phyloP scores from a whole-genome alignment of 1,140 invertebrate genomes.

The Heliothis subflexa region DNA sequence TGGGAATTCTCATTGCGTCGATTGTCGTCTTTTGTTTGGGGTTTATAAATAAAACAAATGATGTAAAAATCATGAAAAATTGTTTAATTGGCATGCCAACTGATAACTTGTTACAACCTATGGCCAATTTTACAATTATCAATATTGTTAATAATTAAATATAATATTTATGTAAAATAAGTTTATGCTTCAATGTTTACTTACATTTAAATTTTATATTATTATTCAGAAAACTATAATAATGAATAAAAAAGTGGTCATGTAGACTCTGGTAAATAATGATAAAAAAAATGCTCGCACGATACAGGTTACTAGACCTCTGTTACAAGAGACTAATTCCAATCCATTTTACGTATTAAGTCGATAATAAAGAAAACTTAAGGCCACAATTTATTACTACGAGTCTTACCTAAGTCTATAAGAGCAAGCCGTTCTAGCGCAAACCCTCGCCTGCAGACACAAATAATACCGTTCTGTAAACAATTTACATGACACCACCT shows the following conservation, averaged over 20 bases:
- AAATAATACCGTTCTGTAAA: constrained; percentile 57
- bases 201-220: constrained; percentile 85
- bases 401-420: constrained; percentile 75
- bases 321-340: constrained; percentile 46
- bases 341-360: constrained; percentile 54
- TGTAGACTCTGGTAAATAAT: constrained; percentile 74
- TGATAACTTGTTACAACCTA: constrained; percentile 86
- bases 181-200: constrained; percentile 85
- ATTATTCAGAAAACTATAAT: constrained; percentile 82
- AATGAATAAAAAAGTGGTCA: constrained; percentile 74
- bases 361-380: constrained; percentile 70
- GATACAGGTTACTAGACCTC: constrained; percentile 47
- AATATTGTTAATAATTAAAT: constrained; percentile 86
- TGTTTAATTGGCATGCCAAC: constrained; percentile 86
- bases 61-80: constrained; percentile 86
- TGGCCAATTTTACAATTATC: constrained; percentile 86
- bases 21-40: background rate
- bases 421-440: constrained; percentile 61
- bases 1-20: no score
- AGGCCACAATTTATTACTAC: constrained; percentile 84
- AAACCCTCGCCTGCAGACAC: constrained; percentile 38
- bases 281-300: constrained; percentile 48
- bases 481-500: constrained; percentile 57
- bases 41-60: constrained; percentile 74
- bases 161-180: constrained; percentile 86